phyloP scores from a whole-genome alignment of 2,888 invertebrate genomes.

The Acrobasis suavella region DNA sequence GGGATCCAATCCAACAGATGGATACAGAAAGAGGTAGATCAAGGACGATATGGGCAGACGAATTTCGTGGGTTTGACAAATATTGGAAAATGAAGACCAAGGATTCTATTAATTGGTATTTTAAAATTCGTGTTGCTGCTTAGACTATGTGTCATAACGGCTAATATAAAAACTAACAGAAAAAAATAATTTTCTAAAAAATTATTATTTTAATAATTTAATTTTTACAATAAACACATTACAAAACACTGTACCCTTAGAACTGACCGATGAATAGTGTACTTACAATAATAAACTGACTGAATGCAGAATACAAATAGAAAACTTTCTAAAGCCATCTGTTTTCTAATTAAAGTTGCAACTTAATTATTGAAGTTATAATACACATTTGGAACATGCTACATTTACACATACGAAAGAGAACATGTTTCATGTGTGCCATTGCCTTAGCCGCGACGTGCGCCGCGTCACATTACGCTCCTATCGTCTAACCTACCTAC shows the following conservation, averaged over 20 bases:
- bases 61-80: too few species aligned
- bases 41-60: too few species aligned
- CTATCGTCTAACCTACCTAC: slow-evolving; percentile 53
- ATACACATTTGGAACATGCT: slow-evolving; percentile 21
- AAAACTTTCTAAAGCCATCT: slow-evolving; percentile 11
- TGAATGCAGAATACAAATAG: slow-evolving; percentile 26
- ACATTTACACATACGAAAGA: slow-evolving; percentile 21
- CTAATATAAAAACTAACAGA: slow-evolving; percentile 38
- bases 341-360: slow-evolving; percentile 19
- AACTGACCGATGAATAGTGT: slow-evolving; percentile 51
- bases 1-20: too few species aligned
- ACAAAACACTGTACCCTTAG: slow-evolving; percentile 67
- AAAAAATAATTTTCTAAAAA: slow-evolving; percentile 59
- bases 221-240: slow-evolving; percentile 65
- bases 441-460: slow-evolving; percentile 30
- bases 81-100: too few species aligned
- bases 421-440: slow-evolving; percentile 9
- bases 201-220: slow-evolving; percentile 60
- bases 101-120: not conserved
- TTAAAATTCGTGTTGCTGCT: slow-evolving; percentile 8
- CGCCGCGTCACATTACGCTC: slow-evolving; percentile 33
- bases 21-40: too few species aligned
- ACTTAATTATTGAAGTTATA: slow-evolving; percentile 22
- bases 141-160: slow-evolving; percentile 22
- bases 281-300: slow-evolving; percentile 32